Base-by-base conservation (phyloP, 2,113 vertebrate species). In the Pseudonaja textilis region DNA sequence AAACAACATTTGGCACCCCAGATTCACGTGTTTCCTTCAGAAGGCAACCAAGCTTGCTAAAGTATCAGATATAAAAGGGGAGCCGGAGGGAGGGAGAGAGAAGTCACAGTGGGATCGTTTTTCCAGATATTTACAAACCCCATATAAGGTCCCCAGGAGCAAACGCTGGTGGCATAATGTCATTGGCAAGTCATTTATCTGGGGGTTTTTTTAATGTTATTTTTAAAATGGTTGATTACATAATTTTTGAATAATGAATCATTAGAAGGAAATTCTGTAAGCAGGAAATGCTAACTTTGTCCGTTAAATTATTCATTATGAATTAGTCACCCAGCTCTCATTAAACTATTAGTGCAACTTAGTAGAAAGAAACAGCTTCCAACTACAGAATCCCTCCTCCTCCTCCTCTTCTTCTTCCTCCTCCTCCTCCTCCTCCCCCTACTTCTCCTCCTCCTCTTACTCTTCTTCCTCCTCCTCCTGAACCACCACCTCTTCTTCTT, bases 311-410 rank as follows among this genome's bases (percentile, higher is more conserved):
- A 93, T 93, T 93, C 92, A 93, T 93, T 90, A 90, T 61, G 74
- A 93, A 93, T 93, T 93, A 93, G 92, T 93, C 92, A 93, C 92
- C 92, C 92, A 90, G 74, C 56, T 86, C 88, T 90, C 85, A 93
- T 93, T 93, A 93, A 93, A 90, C 92, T 90, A 90, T 93, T 93
- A 93, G 92, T 61, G 92, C 88, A 93, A 81, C 92, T 93, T 90
- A 93, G 88, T 93, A 93, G 74, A 93, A 90, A 93, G 74, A 93
- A 90, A 93, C 55, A 90, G 85, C 92, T 34, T 90, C 56, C 88
- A 93, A 91, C 39, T 42, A 3, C 56, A 86, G 74, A 93, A 86
- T 90, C 11, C 64, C 23, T 64, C 69, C 12, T 16, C 74, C 14
- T 39, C 25, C 3, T 61, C 25, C 1, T 26, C 69, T 12, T 52